These are phyloP conservation scores for Ametastegia equiseti DNA, from an alignment of 2,888 invertebrate genomes.

Conservation along the genomic window DNA sequence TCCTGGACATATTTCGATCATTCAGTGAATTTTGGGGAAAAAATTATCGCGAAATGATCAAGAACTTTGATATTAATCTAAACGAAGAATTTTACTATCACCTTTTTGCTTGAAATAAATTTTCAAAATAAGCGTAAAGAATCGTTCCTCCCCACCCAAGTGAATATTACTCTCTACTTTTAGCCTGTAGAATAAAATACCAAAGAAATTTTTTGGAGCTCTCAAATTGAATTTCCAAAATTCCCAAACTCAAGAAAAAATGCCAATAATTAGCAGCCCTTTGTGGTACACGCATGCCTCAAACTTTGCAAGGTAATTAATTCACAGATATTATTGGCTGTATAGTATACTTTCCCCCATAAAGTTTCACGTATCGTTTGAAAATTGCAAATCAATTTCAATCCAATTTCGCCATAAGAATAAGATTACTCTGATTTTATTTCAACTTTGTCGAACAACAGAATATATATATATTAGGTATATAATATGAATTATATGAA, in stretches of 20 bases:
- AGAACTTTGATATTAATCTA: no score
- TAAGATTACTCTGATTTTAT: slow-evolving; percentile 17
- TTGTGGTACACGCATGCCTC: background rate
- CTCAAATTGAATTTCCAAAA: background rate
- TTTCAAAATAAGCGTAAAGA: slow-evolving; percentile 1
- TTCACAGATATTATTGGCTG: no score
- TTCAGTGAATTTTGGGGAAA: no score
- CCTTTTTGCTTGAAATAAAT: background rate
- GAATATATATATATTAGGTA: slow-evolving; percentile 36
- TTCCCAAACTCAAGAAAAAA: background rate
- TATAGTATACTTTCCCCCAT: no score
- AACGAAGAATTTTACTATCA: background rate
- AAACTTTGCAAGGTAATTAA: no score
- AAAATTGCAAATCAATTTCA: no score
- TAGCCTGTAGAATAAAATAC: background rate
- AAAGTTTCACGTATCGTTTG: no score
- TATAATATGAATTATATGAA: background rate
- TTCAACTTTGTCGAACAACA: slow-evolving; percentile 46
- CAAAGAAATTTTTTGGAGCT: background rate
- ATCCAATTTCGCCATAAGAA: no score
- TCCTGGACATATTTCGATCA: no score
- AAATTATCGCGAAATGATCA: no score
- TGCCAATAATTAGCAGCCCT: background rate
- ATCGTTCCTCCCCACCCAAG: background rate
- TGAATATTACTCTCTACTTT: background rate